Evolutionary conservation across 1,140 invertebrate species (phyloP).

Genomic region (Drosophila sproati): DNA sequence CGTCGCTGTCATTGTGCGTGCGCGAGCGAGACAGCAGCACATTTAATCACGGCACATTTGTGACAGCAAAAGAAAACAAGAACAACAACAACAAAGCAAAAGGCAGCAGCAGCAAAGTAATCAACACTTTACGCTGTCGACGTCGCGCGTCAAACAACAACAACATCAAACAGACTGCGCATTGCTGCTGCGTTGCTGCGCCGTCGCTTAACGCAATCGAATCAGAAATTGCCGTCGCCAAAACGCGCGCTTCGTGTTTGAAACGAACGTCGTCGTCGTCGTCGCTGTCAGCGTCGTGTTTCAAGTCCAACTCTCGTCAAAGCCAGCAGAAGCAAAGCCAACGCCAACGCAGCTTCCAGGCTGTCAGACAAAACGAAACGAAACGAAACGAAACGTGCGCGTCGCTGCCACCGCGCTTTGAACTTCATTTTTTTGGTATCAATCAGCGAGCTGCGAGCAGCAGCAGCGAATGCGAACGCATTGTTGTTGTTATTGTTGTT

Average conservation of each 20-base stretch:
- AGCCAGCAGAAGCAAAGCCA: slow-evolving; percentile 38
- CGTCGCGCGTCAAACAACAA: slow-evolving; percentile 26
- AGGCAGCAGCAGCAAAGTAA: slow-evolving; percentile 50
- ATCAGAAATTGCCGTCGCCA: slow-evolving; percentile 81
- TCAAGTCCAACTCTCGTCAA: slow-evolving; percentile 71
- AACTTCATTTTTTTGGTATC: slow-evolving; percentile 82
- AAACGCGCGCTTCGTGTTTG: slow-evolving; percentile 72
- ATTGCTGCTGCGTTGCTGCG: slow-evolving; percentile 46
- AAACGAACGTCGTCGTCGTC: slow-evolving; percentile 53
- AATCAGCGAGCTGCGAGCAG: slow-evolving; percentile 57
- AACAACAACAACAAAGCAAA: slow-evolving; percentile 24
- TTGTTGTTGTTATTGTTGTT: slow-evolving; percentile 40
- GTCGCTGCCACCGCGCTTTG: slow-evolving; percentile 67
- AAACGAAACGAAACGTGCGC: slow-evolving; percentile 57
- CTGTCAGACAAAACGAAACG: slow-evolving; percentile 50
- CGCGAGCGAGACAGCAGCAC: slow-evolving; percentile 62
- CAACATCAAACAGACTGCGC: slow-evolving; percentile 51
- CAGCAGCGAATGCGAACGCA: slow-evolving; percentile 33
- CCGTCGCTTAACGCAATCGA: slow-evolving; percentile 79
- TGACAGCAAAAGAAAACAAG: slow-evolving; percentile 47
- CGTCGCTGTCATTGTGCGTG: slow-evolving; percentile 49
- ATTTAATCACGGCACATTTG: slow-evolving; percentile 72
- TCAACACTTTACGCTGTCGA: slow-evolving; percentile 64
- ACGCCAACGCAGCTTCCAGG: slow-evolving; percentile 56
- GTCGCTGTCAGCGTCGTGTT: slow-evolving; percentile 48